These are phyloP conservation scores for Lophura swinhoii DNA, from an alignment of 2,797 vertebrate genomes.

Conservation along the genomic window DNA sequence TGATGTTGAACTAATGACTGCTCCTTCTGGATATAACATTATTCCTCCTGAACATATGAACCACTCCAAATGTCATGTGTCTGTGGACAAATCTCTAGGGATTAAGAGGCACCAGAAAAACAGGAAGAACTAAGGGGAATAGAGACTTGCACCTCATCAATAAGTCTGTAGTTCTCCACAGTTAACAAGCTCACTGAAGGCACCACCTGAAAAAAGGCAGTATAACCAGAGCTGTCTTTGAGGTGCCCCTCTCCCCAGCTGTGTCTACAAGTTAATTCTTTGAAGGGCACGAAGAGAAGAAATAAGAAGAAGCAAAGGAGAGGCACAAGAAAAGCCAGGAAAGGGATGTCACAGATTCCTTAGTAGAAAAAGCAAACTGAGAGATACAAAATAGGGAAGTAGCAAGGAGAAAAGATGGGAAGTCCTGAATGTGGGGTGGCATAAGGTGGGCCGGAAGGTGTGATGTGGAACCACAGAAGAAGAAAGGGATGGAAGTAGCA, in stretches of 20 bases:
- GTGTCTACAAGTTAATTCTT: neutral
- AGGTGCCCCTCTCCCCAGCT: neutral
- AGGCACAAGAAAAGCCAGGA: neutral
- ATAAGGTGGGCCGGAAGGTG: neutral
- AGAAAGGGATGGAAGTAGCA: neutral
- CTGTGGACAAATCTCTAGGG: neutral
- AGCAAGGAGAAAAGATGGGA: neutral
- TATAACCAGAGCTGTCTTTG: neutral
- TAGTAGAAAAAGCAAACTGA: neutral
- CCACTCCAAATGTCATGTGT: neutral
- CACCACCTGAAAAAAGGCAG: neutral
- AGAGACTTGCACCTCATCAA: neutral
- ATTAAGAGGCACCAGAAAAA: neutral
- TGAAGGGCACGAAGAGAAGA: neutral
- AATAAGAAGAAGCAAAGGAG: neutral
- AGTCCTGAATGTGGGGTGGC: neutral
- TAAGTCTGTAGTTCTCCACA: neutral
- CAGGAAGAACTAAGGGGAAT: neutral
- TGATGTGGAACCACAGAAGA: fast-evolving
- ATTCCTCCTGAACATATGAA: neutral
- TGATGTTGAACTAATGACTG: neutral
- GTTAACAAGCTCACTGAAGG: neutral
- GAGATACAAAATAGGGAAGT: neutral
- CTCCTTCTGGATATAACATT: neutral
- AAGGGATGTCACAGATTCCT: neutral